phyloP scores from a whole-genome alignment of 35 echinoderm and acorn worm species.

The Ophiothrix spiculata region DNA sequence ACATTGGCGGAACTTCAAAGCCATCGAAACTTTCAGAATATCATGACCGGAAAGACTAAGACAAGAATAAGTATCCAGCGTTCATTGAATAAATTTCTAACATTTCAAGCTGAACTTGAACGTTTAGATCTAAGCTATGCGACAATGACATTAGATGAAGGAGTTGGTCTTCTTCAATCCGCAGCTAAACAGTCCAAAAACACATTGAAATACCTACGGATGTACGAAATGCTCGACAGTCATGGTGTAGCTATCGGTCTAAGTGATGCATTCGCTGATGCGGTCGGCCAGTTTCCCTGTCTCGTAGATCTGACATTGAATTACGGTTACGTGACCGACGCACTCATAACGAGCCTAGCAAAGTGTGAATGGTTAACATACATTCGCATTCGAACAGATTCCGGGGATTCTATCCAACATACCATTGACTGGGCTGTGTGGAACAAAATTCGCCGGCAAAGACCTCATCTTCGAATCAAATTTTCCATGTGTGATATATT shows the following conservation, averaged over 20 bases:
- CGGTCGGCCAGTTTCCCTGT: conserved; percentile 33
- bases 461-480: conserved; percentile 27
- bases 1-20: conserved; percentile 54
- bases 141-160: conserved; percentile 59
- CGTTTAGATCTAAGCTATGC: conserved; percentile 59
- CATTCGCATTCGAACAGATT: conserved; percentile 40
- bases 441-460: conserved; percentile 27
- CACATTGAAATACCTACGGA: conserved; percentile 39
- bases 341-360: conserved; percentile 32
- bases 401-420: conserved; percentile 48
- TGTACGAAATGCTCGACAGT: conserved; percentile 59
- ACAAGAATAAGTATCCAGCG: conserved; percentile 54
- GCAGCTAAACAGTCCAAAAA: conserved; percentile 17
- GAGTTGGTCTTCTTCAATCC: conserved; percentile 27
- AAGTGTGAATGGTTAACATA: not conserved
- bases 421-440: conserved; percentile 46
- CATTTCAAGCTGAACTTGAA: conserved; percentile 37
- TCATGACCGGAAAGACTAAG: not conserved
- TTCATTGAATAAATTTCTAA: conserved; percentile 61
- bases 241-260: conserved; percentile 17
- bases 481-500: conserved; percentile 49
- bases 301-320: conserved; percentile 49
- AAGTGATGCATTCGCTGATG: conserved; percentile 24
- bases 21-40: conserved; percentile 45
- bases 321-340: conserved; percentile 62